phyloP scores from a whole-genome alignment of 2,113 vertebrate genomes.

The Callocephalon fimbriatum region DNA sequence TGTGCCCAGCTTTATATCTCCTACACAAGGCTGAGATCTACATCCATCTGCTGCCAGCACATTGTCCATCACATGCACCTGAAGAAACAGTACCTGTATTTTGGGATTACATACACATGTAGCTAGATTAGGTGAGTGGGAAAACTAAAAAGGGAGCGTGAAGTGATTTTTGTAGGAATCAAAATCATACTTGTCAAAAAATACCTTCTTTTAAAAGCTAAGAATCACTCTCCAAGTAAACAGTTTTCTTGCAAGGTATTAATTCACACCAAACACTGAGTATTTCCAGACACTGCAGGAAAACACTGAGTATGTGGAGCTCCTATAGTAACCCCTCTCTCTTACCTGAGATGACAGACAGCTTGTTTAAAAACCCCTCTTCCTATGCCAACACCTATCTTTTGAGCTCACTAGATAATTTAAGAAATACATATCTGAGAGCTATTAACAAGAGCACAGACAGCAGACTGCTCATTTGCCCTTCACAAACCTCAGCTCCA shows the following conservation, averaged over 20 bases:
- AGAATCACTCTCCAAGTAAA: neutral
- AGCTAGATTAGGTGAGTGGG: neutral
- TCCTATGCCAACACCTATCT: neutral
- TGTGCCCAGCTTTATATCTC: neutral
- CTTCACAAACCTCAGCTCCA: fast-evolving
- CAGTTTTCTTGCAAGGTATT: neutral
- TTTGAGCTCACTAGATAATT: neutral
- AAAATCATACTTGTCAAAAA: neutral
- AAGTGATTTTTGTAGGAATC: neutral
- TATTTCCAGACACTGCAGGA: neutral
- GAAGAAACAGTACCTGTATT: neutral
- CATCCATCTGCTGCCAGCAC: fast-evolving
- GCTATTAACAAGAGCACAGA: neutral
- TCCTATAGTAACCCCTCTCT: neutral
- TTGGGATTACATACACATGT: neutral
- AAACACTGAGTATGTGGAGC: neutral
- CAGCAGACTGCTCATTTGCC: neutral
- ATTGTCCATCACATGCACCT: neutral
- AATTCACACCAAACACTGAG: neutral
- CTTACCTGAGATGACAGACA: neutral
- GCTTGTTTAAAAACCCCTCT: neutral
- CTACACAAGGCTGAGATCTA: neutral
- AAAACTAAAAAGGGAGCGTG: neutral
- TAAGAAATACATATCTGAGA: fast-evolving
- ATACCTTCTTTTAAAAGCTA: neutral